Evolutionary conservation across 2,888 invertebrate species (phyloP).

Genomic region (Busseola fusca): DNA sequence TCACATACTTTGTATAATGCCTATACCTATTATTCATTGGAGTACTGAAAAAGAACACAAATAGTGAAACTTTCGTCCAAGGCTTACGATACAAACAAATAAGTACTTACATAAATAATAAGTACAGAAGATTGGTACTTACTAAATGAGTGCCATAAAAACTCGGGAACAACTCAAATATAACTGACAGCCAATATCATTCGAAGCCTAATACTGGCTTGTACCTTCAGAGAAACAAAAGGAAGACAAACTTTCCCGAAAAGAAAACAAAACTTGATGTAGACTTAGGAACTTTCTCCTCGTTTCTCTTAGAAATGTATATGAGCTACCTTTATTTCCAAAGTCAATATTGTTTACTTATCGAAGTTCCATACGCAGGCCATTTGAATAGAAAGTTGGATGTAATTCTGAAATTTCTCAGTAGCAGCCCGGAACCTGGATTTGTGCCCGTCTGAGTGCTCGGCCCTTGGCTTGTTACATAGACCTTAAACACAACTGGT

Average conservation of each 20-base stretch:
- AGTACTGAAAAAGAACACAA: constrained; percentile 14
- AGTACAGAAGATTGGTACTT: constrained; percentile 33
- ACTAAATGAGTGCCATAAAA: constrained; percentile 41
- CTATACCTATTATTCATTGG: not conserved
- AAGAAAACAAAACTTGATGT: constrained; percentile 58
- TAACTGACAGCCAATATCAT: constrained; percentile 40
- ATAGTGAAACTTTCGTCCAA: constrained; percentile 1
- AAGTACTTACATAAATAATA: constrained; percentile 2
- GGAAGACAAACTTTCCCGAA: constrained; percentile 55
- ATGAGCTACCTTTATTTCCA: constrained; percentile 22
- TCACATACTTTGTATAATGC: not conserved
- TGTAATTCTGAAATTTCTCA: not conserved
- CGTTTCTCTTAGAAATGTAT: constrained; percentile 55
- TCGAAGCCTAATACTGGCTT: constrained; percentile 35
- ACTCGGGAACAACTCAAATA: constrained; percentile 37
- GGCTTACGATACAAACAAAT: constrained; percentile 5
- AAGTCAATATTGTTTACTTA: constrained; percentile 43
- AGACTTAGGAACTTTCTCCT: constrained; percentile 58
- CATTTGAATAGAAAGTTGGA: constrained; percentile 22
- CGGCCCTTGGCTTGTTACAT: not conserved
- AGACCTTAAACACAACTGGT: not conserved
- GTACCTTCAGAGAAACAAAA: constrained; percentile 47
- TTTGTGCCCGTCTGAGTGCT: not conserved
- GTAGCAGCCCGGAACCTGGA: not conserved
- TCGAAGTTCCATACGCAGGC: constrained; percentile 27